Base-by-base conservation (phyloP, 2,888 invertebrate species). In the Ectemnius cavifrons region DNA sequence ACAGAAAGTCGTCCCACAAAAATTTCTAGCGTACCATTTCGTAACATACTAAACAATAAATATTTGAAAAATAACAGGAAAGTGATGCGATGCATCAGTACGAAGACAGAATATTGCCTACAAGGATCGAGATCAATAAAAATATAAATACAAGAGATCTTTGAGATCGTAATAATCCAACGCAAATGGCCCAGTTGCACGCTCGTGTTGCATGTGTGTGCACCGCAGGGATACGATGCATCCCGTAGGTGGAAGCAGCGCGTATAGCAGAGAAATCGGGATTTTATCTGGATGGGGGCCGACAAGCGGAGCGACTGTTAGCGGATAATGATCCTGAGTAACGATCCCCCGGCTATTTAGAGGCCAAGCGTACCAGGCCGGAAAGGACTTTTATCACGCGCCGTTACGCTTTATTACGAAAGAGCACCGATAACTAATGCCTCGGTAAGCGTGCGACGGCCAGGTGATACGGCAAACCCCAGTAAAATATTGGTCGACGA, bases 391-490 rank as follows among this genome's bases (percentile, higher is more conserved):
- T 37, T 52, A 52, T 52, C 16, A 16, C 14, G 52, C 16, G 52
- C 52, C 52, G 52, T 52, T 52, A 52, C 52, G 52, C 52, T 14
- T 52, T 52, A 52, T 52, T 52, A 52, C 16, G 52, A 16, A 52
- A 52, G n/a, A 11, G 52, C 8, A 6, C 6, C 16, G 16, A 52
- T 52, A 52, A 52, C 16, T 52, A 52, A 52, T 52, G 16, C 37
- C 37, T 14, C 52, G 52, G 52, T 16, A 14, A 52, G 37, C 37
- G 52, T 14, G 52, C n/a, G 14, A 52, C 52, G 16, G 13, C 8
- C 52, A 14, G 52, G 52, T 52, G 52, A 52, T 52, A 52, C 52
- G 52, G 52, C 16, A 37, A 37, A 16, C 16, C 52, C 16, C 52
- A 13, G 5, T 14, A 52, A 52, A 52, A 16, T 52, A 52, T 52